Evolutionary conservation across 2,797 vertebrate genomes (phyloP).

Genomic region (Lophura swinhoii): DNA sequence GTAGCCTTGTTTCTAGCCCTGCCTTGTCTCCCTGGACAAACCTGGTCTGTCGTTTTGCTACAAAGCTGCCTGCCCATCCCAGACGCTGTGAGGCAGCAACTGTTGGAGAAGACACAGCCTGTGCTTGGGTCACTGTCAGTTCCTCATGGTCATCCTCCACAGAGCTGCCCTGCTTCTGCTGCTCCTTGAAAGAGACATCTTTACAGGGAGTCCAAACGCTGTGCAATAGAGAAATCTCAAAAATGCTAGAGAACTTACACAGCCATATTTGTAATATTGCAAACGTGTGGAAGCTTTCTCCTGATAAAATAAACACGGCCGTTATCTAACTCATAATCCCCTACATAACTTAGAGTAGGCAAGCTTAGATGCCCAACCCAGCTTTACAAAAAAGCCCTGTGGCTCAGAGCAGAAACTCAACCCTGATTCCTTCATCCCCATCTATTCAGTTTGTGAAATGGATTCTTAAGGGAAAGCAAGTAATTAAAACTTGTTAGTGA

Average conservation of each 20-base stretch:
- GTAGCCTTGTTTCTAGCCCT: background rate
- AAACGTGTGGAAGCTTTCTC: background rate
- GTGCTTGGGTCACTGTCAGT: fast-evolving
- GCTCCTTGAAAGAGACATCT: background rate
- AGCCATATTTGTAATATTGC: background rate
- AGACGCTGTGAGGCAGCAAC: background rate
- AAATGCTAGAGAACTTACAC: background rate
- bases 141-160: fast-evolving
- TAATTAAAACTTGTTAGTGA: background rate
- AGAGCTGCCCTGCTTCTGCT: background rate
- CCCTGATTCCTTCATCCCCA: background rate
- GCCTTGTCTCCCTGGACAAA: background rate
- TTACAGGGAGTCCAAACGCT: background rate
- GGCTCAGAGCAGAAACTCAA: background rate
- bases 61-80: background rate
- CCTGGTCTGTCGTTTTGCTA: background rate
- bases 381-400: fast-evolving
- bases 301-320: background rate
- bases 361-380: background rate
- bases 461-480: background rate
- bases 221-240: background rate
- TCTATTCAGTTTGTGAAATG: background rate
- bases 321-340: background rate
- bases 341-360: background rate
- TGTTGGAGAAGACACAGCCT: background rate